A percentile compares a stretch with the other conserved stretches of the same genome.
phyloP scores from a whole-genome alignment of 1,140 invertebrate species.

The Hyphantria cunea region DNA sequence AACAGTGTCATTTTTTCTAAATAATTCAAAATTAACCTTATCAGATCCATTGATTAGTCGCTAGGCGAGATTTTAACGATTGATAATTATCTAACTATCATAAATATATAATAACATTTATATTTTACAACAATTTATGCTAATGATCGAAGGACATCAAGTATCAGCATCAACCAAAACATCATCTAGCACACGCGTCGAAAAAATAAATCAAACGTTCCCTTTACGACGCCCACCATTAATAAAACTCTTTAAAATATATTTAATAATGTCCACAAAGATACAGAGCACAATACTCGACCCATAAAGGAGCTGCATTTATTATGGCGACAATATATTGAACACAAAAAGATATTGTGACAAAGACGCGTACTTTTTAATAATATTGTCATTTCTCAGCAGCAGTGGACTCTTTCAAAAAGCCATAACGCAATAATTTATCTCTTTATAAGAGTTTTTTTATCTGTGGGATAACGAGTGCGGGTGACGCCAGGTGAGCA shows the following conservation, averaged over 20 bases:
- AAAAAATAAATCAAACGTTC: constrained; percentile 80
- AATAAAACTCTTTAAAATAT: constrained; percentile 81
- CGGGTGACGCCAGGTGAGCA: constrained; percentile 68
- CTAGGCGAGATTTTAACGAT: no score
- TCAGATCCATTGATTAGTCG: no score
- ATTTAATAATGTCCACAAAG: constrained; percentile 81
- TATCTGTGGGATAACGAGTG: constrained; percentile 62
- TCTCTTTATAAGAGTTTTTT: constrained; percentile 79
- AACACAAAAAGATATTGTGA: constrained; percentile 81
- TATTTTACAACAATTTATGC: constrained; percentile 34
- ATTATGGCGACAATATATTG: constrained; percentile 80
- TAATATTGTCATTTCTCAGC: constrained; percentile 82
- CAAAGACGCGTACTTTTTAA: constrained; percentile 80
- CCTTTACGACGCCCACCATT: constrained; percentile 76
- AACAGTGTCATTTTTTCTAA: no score
- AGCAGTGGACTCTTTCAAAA: constrained; percentile 81
- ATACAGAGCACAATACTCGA: constrained; percentile 70
- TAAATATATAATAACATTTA: no score
- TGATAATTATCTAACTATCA: no score
- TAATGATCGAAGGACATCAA: constrained; percentile 65
- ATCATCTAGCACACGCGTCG: constrained; percentile 71
- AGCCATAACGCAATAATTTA: constrained; percentile 81
- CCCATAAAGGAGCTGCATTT: constrained; percentile 78
- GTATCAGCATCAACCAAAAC: constrained; percentile 36
- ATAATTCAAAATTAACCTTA: no score